Percentiles rank a stretch among this genome's conserved stretches.
Evolutionary conservation across 2,888 invertebrate species (phyloP).

Genomic region (Ornithoptera alexandrae): DNA sequence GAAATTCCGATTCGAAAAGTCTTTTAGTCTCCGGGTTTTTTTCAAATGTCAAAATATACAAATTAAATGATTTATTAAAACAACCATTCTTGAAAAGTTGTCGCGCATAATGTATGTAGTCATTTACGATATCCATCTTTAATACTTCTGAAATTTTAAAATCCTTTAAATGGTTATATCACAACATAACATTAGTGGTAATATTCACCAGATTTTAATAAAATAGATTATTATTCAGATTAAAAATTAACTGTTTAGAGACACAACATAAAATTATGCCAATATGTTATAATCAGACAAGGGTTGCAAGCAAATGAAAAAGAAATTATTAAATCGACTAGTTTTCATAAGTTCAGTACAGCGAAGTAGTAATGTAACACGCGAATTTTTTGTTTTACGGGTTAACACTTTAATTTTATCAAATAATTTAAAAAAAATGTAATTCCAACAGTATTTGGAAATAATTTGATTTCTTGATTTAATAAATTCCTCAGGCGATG

Average conservation of each 20-base stretch:
- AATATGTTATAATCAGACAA: too few species aligned
- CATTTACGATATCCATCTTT: constrained; percentile 43
- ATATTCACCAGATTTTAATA: constrained; percentile 8
- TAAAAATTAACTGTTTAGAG: background rate
- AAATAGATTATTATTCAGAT: background rate
- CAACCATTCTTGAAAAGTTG: constrained; percentile 44
- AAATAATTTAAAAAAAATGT: too few species aligned
- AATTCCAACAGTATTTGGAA: too few species aligned
- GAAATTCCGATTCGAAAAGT: constrained; percentile 53
- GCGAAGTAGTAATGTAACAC: too few species aligned
- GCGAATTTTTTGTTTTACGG: too few species aligned
- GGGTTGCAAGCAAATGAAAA: too few species aligned
- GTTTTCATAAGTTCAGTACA: too few species aligned
- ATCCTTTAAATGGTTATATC: background rate
- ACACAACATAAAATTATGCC: background rate
- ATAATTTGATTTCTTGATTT: too few species aligned
- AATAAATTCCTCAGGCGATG: too few species aligned
- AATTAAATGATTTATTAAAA: constrained; percentile 55
- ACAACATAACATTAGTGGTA: background rate
- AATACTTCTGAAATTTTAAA: background rate
- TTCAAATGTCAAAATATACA: constrained; percentile 55
- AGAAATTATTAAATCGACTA: too few species aligned
- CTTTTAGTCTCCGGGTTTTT: constrained; percentile 44
- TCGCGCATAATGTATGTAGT: constrained; percentile 50
- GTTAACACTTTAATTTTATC: too few species aligned